phyloP scores from a whole-genome alignment of 2,797 vertebrate species.

The Sternotherus odoratus region DNA sequence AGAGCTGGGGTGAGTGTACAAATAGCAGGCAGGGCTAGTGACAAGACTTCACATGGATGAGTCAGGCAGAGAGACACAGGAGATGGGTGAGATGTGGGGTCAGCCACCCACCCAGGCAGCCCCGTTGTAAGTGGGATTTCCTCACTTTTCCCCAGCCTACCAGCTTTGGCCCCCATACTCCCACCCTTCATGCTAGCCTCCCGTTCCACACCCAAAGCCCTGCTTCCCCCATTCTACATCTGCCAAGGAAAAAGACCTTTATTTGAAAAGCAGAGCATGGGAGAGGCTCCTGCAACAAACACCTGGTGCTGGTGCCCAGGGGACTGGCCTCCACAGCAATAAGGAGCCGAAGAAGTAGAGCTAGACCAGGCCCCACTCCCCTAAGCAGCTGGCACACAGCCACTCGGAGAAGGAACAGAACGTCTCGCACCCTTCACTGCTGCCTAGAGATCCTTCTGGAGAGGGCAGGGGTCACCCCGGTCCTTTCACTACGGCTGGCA shows the following conservation, averaged over 20 bases:
- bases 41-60: neutral
- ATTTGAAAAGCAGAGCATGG: neutral
- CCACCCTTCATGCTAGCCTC: neutral
- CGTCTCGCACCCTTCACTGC: neutral
- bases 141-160: neutral
- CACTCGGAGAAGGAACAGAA: neutral
- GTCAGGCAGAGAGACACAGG: neutral
- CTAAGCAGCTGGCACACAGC: neutral
- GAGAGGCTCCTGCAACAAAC: rapidly evolving
- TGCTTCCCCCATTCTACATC: neutral
- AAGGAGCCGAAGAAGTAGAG: neutral
- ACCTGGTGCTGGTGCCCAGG: neutral
- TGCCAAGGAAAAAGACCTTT: neutral
- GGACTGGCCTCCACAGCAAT: neutral
- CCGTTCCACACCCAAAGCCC: neutral
- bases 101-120: neutral
- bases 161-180: neutral
- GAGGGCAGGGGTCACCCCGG: neutral
- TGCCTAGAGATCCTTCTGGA: neutral
- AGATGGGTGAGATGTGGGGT: neutral
- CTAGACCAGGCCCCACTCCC: neutral
- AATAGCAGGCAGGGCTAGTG: neutral
- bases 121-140: neutral
- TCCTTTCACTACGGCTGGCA: neutral
- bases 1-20: neutral